Base-by-base conservation (phyloP, 2,888 invertebrate genomes). In the Lithophane semibrunnea region DNA sequence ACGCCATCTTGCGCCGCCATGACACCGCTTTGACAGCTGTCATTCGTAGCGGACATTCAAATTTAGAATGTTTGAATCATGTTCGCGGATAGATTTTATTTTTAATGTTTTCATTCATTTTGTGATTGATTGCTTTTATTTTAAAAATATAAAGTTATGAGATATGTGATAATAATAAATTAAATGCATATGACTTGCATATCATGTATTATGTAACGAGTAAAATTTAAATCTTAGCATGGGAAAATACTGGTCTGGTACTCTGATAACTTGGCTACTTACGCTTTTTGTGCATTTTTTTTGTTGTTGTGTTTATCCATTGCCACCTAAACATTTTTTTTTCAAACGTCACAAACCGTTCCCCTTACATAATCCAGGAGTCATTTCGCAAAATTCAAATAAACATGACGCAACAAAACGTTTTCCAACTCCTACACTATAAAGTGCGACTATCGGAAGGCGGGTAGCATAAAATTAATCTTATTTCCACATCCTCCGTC, bases 21-120 rank as follows among this genome's bases (percentile, higher is more conserved):
- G 94, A 95, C 95, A 92, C 92, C 93, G 94, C 92, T 95, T 94
- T 96, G 96, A 96, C 96, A 96, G 95, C 95, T 96, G 96, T 96
- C 96, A 96, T 90, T 93, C 91, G 91, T 88, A 91, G 91, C 93
- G 94, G 95, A 95, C 95, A 95, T 95, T 94, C 93, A 92, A 92
- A 95, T 94, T 95, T 96, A 95, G 94, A 95, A 94, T 93, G 89
- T 93, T 93, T 90, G 94, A 93, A 93, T 94, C 92, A 89, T 91
- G 85, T 90, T 92, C 92, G 88, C 80, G 82, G 85, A 85, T 87
- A 85, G 49, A 79, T 83, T 88, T 85, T 85, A 79, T 85, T 87
- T 89, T 84, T 68, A 82, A 67, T 78, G 83, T 86, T 84, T 21
- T 73, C 9, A 69, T 21, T 73, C 9, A 69, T 85, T 90, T 77